Conservation (phyloP, 2,797 vertebrate species). For the Pipistrellus pygmaeus region DNA sequence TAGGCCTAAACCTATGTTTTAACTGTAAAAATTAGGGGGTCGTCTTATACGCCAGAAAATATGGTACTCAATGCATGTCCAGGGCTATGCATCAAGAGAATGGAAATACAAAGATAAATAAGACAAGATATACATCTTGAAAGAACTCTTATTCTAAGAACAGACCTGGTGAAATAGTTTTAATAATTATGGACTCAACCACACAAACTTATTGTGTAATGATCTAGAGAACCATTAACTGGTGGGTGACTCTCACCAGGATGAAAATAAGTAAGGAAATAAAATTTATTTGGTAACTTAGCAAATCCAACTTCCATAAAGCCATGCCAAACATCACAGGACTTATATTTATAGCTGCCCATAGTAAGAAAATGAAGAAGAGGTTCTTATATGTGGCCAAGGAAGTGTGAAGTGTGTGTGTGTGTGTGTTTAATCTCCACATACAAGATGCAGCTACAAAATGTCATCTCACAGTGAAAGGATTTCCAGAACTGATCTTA, state of each 20-base stretch:
- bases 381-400: not conserved
- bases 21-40: too few species aligned
- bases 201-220: not conserved
- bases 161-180: not conserved
- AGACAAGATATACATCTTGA: not conserved
- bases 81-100: not conserved
- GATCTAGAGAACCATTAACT: not conserved
- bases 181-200: not conserved
- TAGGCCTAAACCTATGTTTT: too few species aligned
- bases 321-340: not conserved
- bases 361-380: not conserved
- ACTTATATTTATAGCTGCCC: not conserved
- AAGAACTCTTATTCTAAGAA: conserved; percentile 17
- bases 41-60: too few species aligned
- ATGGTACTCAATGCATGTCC: not conserved
- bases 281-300: not conserved
- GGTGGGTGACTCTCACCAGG: not conserved
- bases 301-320: not conserved
- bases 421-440: not conserved
- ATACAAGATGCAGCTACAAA: not conserved
- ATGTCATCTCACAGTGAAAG: not conserved
- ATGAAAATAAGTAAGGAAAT: not conserved
- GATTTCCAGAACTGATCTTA: conserved; percentile 23
- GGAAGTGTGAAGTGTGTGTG: not conserved
- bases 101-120: not conserved